Evolutionary conservation across 2,888 invertebrate species (phyloP).

Genomic region (Drosophila sordidapex): DNA sequence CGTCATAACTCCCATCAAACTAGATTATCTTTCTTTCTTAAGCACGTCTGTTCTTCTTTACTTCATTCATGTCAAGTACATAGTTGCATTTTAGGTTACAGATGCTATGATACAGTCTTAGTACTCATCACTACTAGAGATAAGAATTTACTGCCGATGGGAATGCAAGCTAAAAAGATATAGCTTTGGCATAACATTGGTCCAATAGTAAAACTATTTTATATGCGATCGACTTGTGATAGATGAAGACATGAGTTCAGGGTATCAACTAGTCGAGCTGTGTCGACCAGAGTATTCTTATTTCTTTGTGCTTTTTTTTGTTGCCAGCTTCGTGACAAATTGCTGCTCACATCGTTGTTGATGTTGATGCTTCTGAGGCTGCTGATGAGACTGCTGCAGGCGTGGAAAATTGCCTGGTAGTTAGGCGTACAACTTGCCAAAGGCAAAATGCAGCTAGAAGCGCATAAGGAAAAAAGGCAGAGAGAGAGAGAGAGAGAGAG

Average conservation of each 20-base stretch:
- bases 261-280: background rate
- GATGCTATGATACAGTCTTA: too few species aligned
- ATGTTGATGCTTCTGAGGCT: constrained; percentile 31
- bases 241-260: background rate
- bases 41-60: too few species aligned
- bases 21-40: too few species aligned
- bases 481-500: background rate
- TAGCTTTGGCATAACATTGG: background rate
- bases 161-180: background rate
- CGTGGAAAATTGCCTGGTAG: constrained; percentile 48
- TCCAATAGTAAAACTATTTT: background rate
- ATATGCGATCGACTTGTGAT: background rate
- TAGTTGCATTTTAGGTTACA: too few species aligned
- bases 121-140: background rate
- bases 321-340: constrained; percentile 57
- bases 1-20: background rate
- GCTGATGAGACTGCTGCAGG: constrained; percentile 31
- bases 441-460: constrained; percentile 39
- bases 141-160: background rate
- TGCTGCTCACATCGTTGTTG: constrained; percentile 46
- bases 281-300: background rate
- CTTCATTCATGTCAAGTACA: too few species aligned
- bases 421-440: constrained; percentile 43
- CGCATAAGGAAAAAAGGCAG: background rate
- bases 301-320: constrained; percentile 1